Evolutionary conservation across 2,113 vertebrate species (phyloP).

Genomic region (Brachyistius frenatus): DNA sequence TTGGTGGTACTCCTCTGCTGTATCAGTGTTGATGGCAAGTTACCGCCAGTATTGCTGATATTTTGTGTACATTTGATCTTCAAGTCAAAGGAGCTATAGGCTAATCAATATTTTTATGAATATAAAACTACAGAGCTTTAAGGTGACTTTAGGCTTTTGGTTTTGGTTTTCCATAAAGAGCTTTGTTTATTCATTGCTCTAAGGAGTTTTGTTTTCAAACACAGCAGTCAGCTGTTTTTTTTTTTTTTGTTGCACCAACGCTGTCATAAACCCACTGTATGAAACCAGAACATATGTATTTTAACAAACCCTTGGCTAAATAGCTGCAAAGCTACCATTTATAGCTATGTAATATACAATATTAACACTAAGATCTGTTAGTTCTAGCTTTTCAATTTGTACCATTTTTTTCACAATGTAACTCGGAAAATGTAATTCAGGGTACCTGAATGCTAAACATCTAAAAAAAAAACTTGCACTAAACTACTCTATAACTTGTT

Average conservation of each 20-base stretch:
- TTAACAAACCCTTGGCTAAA: not conserved
- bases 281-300: too few relatives aligned
- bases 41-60: not conserved
- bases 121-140: not conserved
- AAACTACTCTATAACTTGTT: not conserved
- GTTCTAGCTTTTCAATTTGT: too few relatives aligned
- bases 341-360: too few relatives aligned
- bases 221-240: not conserved
- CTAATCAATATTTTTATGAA: not conserved
- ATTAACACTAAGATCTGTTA: too few relatives aligned
- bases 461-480: not conserved
- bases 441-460: too few relatives aligned
- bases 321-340: not conserved
- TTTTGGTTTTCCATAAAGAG: not conserved
- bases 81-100: not conserved
- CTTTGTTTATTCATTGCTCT: not conserved
- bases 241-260: too few relatives aligned
- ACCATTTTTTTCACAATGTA: too few relatives aligned
- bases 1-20: conserved; percentile 13
- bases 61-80: not conserved
- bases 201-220: conserved; percentile 2
- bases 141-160: conserved; percentile 8
- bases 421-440: too few relatives aligned
- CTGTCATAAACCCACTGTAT: not conserved
- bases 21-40: conserved; percentile 1